Conservation (phyloP, 2,888 invertebrate species). For the Ophion slaviceki region DNA sequence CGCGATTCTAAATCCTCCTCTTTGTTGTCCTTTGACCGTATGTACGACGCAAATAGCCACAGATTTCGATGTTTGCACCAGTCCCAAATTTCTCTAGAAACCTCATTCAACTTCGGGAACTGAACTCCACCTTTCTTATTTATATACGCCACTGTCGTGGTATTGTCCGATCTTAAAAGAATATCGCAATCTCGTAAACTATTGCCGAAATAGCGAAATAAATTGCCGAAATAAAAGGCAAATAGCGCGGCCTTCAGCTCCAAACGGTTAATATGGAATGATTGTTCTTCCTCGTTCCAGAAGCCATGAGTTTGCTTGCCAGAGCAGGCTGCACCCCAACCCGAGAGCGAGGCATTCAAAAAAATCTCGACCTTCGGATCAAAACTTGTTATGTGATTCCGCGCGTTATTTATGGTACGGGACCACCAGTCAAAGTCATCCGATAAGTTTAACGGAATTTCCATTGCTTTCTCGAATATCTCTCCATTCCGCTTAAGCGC, state of each 20-base stretch:
- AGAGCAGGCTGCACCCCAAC: conserved; percentile 29
- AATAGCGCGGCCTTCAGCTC: conserved; percentile 34
- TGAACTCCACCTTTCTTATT: conserved; percentile 52
- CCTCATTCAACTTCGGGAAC: conserved; percentile 22
- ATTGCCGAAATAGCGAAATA: conserved; percentile 43
- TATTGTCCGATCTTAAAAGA: conserved; percentile 41
- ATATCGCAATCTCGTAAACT: conserved; percentile 11
- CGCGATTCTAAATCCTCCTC: too few species aligned
- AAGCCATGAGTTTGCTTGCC: conserved; percentile 25
- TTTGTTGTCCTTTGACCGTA: too few species aligned
- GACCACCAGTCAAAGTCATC: conserved; percentile 36
- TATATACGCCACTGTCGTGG: conserved; percentile 38
- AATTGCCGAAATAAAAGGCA: too few species aligned
- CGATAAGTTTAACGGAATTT: neutral
- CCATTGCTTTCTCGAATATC: conserved; percentile 22
- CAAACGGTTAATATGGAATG: conserved; percentile 41
- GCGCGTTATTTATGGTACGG: conserved; percentile 18
- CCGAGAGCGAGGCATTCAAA: conserved; percentile 34
- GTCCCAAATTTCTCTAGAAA: neutral
- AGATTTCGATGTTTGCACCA: too few species aligned
- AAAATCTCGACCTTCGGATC: conserved; percentile 22
- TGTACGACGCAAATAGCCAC: too few species aligned
- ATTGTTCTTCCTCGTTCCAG: conserved; percentile 21
- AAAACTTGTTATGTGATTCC: conserved; percentile 6
- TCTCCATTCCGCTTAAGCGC: conserved; percentile 3